Base-by-base conservation (phyloP, 2,797 vertebrate species). In the Typhlichthys subterraneus region DNA sequence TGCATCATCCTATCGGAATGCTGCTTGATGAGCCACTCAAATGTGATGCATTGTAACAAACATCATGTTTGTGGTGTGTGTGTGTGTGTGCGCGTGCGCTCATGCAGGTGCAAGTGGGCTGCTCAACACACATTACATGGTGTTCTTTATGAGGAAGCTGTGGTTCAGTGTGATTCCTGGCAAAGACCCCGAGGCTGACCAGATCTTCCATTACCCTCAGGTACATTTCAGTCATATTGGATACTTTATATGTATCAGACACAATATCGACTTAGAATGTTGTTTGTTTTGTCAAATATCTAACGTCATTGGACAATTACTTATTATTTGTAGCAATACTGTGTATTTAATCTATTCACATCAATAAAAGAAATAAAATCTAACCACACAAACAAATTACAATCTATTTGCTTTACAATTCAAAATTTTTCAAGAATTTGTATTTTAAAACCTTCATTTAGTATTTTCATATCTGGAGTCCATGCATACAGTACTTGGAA, bases 61-160 rank as follows among this genome's bases (percentile, higher is more conserved):
- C 47, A 11, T 13, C 5, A 5, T 67, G 59, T 45, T 17, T 62
- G 60, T 53, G 68, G 52, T 38, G 9, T 53, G 50, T 6, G 63
- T 65, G 46, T 31, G 54, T 42, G 49, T 57, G 15, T 2, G 23
- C 0, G 23, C 23, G 23, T 4, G 23, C 23, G 23, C 0, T 3
- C 17, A 19, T 57, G 71, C 63, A 60, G 76, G 67, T 76, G 63
- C 72, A 94, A 95, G 91, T 38, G 87, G 77, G 23, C 53, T 88
- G 2, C 58, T 77, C 51, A 92, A 66, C 23, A 69, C 93, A 57
- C 48, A 86, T 2, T 99, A 98, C 69, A 67, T 89, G 29, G 94
- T 99, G 59, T 94, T 94, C 83, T 99, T 99, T 86, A 96, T 99
- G 97, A 92, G 95, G 89, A 99, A 99, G 83, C 74, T 99, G 59